Conservation (phyloP, 2,113 vertebrate genomes). For the Cyphomyrus discorhynchus region DNA sequence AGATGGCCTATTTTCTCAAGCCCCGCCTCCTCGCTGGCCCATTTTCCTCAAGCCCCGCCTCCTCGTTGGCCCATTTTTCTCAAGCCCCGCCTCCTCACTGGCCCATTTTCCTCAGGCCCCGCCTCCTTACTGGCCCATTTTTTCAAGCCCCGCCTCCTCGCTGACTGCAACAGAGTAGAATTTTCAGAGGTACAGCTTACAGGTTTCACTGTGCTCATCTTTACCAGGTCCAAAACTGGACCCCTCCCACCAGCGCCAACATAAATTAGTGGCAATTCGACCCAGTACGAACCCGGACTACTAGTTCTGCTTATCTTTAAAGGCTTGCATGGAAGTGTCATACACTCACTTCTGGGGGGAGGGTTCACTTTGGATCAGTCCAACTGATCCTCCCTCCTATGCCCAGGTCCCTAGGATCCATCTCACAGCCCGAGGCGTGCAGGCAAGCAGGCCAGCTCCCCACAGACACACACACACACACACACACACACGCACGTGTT, state of each 20-base stretch:
- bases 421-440: neutral
- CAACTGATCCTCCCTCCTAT: neutral
- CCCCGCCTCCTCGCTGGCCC: neutral
- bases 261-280: neutral
- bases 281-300: neutral
- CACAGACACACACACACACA: neutral
- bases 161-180: neutral
- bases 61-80: neutral
- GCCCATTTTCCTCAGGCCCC: neutral
- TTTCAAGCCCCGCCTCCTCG: neutral
- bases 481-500: neutral
- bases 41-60: neutral
- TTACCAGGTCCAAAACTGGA: neutral
- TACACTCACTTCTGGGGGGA: slow-evolving; percentile 10
- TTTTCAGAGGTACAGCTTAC: neutral
- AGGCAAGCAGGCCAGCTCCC: neutral
- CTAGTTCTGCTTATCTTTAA: slow-evolving; percentile 13
- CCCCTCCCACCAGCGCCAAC: neutral
- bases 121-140: too few species aligned
- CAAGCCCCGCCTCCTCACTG: neutral
- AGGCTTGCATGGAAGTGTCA: slow-evolving; percentile 27
- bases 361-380: neutral
- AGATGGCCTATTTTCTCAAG: neutral
- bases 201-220: neutral
- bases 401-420: neutral